Base-by-base conservation (phyloP, 64 coral and sea anemone genomes). In the Hydrozoanthus tunicans region DNA sequence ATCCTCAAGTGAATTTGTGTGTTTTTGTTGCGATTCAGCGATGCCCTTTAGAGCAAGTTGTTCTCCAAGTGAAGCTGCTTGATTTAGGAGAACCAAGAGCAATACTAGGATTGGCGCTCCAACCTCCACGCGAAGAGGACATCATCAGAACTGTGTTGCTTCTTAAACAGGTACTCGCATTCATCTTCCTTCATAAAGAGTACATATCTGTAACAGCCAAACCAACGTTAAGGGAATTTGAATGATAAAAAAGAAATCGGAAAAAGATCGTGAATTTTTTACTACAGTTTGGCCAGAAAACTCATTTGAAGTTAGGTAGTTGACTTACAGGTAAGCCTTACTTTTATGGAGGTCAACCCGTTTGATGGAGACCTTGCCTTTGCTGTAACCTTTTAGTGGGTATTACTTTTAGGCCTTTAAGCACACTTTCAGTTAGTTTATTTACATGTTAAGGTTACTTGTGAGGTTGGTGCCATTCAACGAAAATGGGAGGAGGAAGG, bases 341-440 rank as follows among this genome's bases (percentile, higher is more conserved):
- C 14, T 14, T 67, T 83, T 74, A n/a, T 43, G 32, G 32, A 99
- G 97, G 94, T 99, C 26, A 96, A 99, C 56, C 97, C 97, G 17
- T 95, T 89, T 15, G 94, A 99, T 86, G 97, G 97, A 53, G 97
- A 99, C 4, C 90, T 99, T 58, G 96, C 97, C 2, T 99, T 99
- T 93, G 77, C 20, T 20, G 20, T 20, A 20, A 20, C 20, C 20
- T 20, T 20, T 20, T 20, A 20, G 20, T 20, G 20, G 20, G 20
- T 20, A 20, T 20, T 43, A 43, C 32, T 43, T 43, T 43, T 43
- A 43, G 32, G 2, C 32, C 32, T 43, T 43, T 0, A 43, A 43
- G 32, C 0, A 43, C 32, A 43, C 2, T 43, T 43, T 43, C 32
- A 43, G 32, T 43, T 43, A 43, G 32, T 43, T 0, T 0, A 43